Evolutionary conservation across 2,113 vertebrate genomes (phyloP), one percentile per base, ranked within the genome.

Genomic region (Symphodus melops): DNA sequence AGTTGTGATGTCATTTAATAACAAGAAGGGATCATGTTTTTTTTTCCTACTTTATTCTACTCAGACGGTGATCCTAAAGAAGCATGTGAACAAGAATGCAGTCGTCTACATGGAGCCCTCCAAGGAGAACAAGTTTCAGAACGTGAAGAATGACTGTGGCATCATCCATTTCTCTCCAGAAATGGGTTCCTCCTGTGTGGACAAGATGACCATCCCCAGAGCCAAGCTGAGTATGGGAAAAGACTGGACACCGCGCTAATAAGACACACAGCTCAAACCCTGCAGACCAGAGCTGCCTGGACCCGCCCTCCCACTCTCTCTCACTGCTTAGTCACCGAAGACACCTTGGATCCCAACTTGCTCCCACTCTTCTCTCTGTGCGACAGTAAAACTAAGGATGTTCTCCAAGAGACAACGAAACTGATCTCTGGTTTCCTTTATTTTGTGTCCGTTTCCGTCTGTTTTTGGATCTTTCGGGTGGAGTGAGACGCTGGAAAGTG

Each of bases 81-180:
- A 95, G 73, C 94, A 95, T 3, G 83, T 95, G 17, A 95, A 94
- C 87, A 94, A 92, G 86, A 94, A 92, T 82, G 91, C 94, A 0
- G 94, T 95, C 75, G 92, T 94, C 36, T 94, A 95, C 83, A 93
- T 94, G 93, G 94, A 95, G 77, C 93, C 94, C 12, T 93, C 92
- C 53, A 94, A 93, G 82, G 94, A 95, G 83, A 93, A 93, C 86
- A 93, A 92, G 69, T 93, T 94, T 72, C 94, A 92, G 81, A 95
- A 88, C 10, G 77, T 91, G 74, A 94, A 92, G 89, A 95, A 86
- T 39, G 93, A 94, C 85, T 94, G 92, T 7, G 91, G 92, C 59
- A 86, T 93, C 73, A 86, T 93, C 76, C 92, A 92, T 71, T 92
- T 94, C 80, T 88, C 93, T 5, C 81, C 92, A 4, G 94, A 94